These are phyloP conservation scores for Zosterops borbonicus DNA, from an alignment of 2,113 vertebrate species.

Conservation along the genomic window DNA sequence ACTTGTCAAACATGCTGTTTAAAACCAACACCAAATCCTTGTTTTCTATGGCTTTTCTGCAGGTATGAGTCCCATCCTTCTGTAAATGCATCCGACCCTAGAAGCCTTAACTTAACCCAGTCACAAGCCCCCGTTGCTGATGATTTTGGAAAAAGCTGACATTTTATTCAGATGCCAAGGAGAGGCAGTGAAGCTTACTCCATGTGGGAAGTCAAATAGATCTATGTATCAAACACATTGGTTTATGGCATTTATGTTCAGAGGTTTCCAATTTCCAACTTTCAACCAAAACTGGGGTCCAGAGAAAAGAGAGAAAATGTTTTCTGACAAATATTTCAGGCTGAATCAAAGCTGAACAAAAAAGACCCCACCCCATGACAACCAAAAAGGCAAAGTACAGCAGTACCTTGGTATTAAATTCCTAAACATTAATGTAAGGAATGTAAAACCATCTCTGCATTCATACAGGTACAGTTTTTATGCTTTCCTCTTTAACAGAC, in stretches of 20 bases:
- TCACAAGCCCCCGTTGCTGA: background rate
- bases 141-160: conserved; percentile 44
- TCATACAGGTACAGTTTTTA: conserved; percentile 25
- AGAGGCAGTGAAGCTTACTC: conserved; percentile 44
- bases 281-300: background rate
- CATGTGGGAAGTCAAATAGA: conserved; percentile 12
- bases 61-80: conserved; percentile 45
- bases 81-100: conserved; percentile 50
- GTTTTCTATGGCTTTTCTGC: conserved; percentile 53
- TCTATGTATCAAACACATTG: background rate
- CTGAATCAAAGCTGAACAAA: conserved; percentile 18
- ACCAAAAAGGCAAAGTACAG: background rate
- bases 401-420: background rate
- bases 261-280: conserved; percentile 13
- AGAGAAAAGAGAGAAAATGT: conserved; percentile 7
- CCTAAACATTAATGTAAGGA: conserved; percentile 31
- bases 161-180: conserved; percentile 36
- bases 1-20: background rate
- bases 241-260: background rate
- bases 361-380: background rate
- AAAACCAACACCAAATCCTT: conserved; percentile 9
- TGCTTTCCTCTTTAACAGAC: background rate
- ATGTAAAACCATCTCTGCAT: conserved; percentile 30
- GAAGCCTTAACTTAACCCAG: conserved; percentile 15
- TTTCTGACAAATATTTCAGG: conserved; percentile 22